Evolutionary conservation across 2,113 vertebrate species (phyloP), one percentile per base, ranked within the genome.

Genomic region (Vanacampus margaritifer): DNA sequence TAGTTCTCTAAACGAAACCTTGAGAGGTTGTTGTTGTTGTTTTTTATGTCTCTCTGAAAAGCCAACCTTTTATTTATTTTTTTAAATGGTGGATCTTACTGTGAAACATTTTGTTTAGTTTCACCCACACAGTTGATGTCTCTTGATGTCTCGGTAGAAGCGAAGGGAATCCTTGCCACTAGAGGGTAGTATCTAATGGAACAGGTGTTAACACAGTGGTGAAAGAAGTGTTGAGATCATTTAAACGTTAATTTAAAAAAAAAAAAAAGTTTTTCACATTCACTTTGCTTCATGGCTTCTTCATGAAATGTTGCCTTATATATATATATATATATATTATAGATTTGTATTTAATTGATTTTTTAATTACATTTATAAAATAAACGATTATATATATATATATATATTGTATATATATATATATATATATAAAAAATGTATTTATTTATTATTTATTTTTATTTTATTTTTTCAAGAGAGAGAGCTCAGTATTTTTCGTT

Each of bases 171-270:
- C 61, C 37, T 74, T 68, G 67, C 88, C 91, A 91, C 90, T 87
- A 91, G 88, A 90, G 91, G 89, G 90, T 84, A 83, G 75, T 83
- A 86, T 89, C 62, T 80, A 87, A 84, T 88, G 75, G 68, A 84
- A 48, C 64, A 73, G 67, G 74, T 70, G 64, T 46, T 45, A 67
- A 45, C 26, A 71, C 66, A 67, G n/a, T 62, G 51, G 80, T 28
- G 32, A 69, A 43, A 75, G 46, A 54, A 56, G 6, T 63, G 7
- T n/a, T 66, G 24, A 59, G 50, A 56, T 64, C 37, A 17, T 68
- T 64, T 3, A 53, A 62, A 26, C 6, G 9, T 16, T 26, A 26
- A 35, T n/a, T 36, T n/a, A n/a, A n/a, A n/a, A n/a, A n/a, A n/a
- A n/a, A n/a, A n/a, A n/a, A n/a, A n/a, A n/a, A n/a, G n/a, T n/a